Conservation (phyloP, 2,888 invertebrate species). For the Lottia scabra region DNA sequence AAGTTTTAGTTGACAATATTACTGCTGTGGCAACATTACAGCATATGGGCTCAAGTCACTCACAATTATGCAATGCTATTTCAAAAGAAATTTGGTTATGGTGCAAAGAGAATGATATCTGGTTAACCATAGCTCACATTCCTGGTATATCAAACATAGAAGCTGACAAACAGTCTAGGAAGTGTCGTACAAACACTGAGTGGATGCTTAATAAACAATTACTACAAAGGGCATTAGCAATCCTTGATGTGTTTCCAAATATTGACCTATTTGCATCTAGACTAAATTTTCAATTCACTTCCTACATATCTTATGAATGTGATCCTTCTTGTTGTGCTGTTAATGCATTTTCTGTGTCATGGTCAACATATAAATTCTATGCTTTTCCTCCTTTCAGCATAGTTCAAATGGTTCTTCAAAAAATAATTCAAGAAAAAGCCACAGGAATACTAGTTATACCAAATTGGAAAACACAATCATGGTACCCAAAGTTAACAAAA, state of each 20-base stretch:
- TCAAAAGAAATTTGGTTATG: conserved; percentile 8
- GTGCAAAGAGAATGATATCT: conserved; percentile 9
- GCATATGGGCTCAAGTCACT: too few species aligned
- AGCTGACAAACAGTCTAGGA: conserved; percentile 13
- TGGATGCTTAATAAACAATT: conserved; percentile 18
- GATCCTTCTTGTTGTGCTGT: conserved; percentile 19
- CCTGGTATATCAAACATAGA: conserved; percentile 15
- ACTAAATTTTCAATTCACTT: conserved; percentile 19
- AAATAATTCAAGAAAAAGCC: conserved; percentile 14
- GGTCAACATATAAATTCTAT: conserved; percentile 16
- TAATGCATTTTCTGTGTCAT: conserved; percentile 17
- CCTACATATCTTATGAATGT: too few species aligned
- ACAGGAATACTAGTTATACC: conserved; percentile 19
- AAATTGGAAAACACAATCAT: conserved; percentile 24
- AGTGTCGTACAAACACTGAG: conserved; percentile 9
- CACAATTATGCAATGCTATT: conserved; percentile 12
- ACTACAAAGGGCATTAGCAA: too few species aligned
- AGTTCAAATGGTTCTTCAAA: conserved; percentile 13
- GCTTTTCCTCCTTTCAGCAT: conserved; percentile 26
- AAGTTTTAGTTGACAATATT: conserved; percentile 13
- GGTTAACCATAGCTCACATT: conserved; percentile 18
- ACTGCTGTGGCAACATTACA: conserved; percentile 10
- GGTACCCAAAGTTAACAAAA: conserved; percentile 17
- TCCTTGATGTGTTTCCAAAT: background rate
- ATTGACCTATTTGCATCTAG: conserved; percentile 32